phyloP scores from a whole-genome alignment of 1,140 invertebrate genomes.

The Orussus abietinus region DNA sequence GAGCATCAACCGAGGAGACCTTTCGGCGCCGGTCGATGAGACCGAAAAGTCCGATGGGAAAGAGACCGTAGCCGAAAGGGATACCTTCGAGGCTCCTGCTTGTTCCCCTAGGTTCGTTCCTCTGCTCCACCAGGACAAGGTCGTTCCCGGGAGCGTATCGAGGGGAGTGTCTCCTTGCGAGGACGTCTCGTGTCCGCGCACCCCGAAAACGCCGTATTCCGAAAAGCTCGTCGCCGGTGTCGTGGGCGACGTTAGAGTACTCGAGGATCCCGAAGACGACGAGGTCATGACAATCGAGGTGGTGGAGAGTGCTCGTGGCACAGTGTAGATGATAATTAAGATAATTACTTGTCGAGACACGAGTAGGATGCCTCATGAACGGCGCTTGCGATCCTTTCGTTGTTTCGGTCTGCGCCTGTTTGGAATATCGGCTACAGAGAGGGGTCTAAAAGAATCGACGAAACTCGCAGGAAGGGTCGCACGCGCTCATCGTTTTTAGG shows the following conservation, averaged over 20 bases:
- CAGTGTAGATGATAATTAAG: no score
- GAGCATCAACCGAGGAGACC: constrained; percentile 6
- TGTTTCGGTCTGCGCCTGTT: no score
- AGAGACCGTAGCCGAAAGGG: not conserved
- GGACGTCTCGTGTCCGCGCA: constrained; percentile 8
- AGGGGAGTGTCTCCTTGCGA: constrained; percentile 1
- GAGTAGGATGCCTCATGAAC: no score
- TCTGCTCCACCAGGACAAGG: constrained; percentile 10
- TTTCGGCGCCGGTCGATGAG: not conserved
- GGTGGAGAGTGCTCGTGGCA: constrained; percentile 15
- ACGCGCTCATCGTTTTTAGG: no score
- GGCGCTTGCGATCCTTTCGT: no score
- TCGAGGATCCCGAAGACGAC: constrained; percentile 6
- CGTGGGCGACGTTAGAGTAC: constrained; percentile 13
- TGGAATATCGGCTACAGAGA: no score
- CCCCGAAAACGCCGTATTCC: constrained; percentile 17
- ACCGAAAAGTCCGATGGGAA: not conserved
- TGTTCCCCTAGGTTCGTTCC: not conserved
- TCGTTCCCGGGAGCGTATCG: constrained; percentile 5
- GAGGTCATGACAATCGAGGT: constrained; percentile 13
- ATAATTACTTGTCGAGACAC: no score
- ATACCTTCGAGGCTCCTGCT: constrained; percentile 1
- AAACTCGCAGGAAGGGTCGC: no score
- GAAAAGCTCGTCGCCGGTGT: constrained; percentile 22
- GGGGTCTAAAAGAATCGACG: no score